Conservation (phyloP, 1,140 invertebrate genomes). For the Neodiprion pinetum region DNA sequence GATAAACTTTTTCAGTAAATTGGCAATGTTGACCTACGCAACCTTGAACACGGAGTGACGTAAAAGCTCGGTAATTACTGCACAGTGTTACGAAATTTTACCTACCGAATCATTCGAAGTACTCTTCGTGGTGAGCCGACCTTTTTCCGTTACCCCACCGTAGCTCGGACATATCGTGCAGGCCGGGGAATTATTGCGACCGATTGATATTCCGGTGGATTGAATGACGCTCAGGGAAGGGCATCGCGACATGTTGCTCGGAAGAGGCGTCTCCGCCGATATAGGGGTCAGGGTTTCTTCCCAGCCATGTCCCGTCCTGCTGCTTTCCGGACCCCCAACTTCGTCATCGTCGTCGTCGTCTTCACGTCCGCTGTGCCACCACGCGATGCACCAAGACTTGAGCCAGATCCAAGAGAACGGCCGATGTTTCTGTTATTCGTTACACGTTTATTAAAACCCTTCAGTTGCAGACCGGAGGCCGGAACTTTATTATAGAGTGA, state of each 20-base stretch:
- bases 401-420: constrained; percentile 68
- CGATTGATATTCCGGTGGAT: constrained; percentile 60
- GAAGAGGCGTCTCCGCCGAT: constrained; percentile 84
- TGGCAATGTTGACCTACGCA: too few species aligned
- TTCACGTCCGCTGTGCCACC: constrained; percentile 85
- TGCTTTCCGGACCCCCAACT: constrained; percentile 69
- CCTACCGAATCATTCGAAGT: constrained; percentile 62
- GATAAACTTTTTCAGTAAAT: too few species aligned
- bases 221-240: constrained; percentile 84
- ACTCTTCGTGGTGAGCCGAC: constrained; percentile 53
- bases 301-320: constrained; percentile 72
- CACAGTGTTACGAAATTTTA: neutral
- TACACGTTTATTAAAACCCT: neutral
- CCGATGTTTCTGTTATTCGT: constrained; percentile 53
- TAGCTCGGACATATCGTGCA: constrained; percentile 34
- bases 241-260: constrained; percentile 82
- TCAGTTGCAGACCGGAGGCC: neutral
- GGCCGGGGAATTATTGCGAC: constrained; percentile 55
- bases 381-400: constrained; percentile 81
- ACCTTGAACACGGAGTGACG: too few species aligned
- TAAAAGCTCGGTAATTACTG: too few species aligned
- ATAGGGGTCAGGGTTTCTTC: constrained; percentile 77
- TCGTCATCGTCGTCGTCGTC: constrained; percentile 78
- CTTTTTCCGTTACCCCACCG: constrained; percentile 33
- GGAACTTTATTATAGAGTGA: neutral